Base-by-base conservation (phyloP, 2,113 vertebrate genomes). In the Carassius carassius region DNA sequence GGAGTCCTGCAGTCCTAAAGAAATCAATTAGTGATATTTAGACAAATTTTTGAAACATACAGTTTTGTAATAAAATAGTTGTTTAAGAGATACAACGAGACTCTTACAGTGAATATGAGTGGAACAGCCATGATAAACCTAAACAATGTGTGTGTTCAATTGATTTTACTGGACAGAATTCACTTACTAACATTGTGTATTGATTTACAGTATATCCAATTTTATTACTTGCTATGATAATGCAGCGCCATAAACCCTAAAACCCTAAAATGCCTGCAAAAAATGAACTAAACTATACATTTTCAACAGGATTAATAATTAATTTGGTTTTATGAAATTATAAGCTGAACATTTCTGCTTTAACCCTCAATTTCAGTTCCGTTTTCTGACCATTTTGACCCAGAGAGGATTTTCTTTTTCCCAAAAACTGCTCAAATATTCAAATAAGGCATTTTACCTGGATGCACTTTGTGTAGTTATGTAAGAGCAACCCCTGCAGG, bases 371-470 rank as follows among this genome's bases (percentile, higher is more conserved):
- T 4, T 56, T 51, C 13, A 2, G 17, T 19, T 56, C 13, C 8
- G 5, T 19, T 56, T 56, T 54, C 16, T 3, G 5, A 17, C 54
- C 54, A 7, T 56, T 56, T 56, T 56, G 54, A 17, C 54, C 17
- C 5, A 6, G 54, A 19, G 54, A 56, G 54, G 5, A 19, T 56
- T 56, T 56, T 56, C 54, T 56, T 56, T 56, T 56, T 19, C 51
- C 49, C 49, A 14, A 16, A 54, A 54, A 16, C 16, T 54, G 14
- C 4, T 54, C 35, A 37, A 37, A 37, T 37, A 37, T 63, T 81
- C 4, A 82, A 83, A 85, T 67, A 62, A 81, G 79, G 25, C 14
- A 62, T 56, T 80, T 41, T 85, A 88, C 81, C 56, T 83, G 76
- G 67, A 80, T 58, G 44, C 58, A 21, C 37, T 85, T 85, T 85